A percentile compares a stretch with the other conserved stretches of the same genome.
These are phyloP conservation scores for Thymallus thymallus DNA, from an alignment of 2,113 vertebrate genomes.

Conservation along the genomic window DNA sequence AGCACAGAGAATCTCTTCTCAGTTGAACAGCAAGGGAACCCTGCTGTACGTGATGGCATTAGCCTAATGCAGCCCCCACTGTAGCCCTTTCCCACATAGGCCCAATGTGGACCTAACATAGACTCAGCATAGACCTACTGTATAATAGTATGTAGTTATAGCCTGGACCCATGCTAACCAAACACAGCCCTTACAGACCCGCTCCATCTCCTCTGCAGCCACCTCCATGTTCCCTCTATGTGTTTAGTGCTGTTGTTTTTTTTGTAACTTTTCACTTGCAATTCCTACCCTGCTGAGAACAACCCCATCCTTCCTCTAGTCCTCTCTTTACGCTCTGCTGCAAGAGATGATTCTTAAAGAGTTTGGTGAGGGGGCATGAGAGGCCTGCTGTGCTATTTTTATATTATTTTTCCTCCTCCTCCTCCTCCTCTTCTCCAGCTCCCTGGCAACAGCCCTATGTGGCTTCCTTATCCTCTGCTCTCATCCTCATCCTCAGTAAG, in stretches of 20 bases:
- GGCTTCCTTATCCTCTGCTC: constrained; percentile 56
- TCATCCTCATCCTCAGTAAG: constrained; percentile 49
- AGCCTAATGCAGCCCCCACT: too few species aligned
- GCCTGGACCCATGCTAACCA: too few species aligned
- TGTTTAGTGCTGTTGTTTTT: neutral
- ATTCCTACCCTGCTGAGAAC: constrained; percentile 50
- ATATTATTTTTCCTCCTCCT: constrained; percentile 62
- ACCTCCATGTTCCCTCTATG: neutral
- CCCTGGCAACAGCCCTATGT: constrained; percentile 41
- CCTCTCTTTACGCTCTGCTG: constrained; percentile 54
- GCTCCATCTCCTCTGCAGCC: too few species aligned
- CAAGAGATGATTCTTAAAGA: constrained; percentile 61
- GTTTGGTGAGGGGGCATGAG: constrained; percentile 44
- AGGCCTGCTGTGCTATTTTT: constrained; percentile 62
- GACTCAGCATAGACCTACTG: too few species aligned
- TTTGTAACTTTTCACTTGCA: constrained; percentile 47
- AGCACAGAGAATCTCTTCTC: constrained; percentile 13
- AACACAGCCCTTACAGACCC: too few species aligned
- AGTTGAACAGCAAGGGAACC: too few species aligned
- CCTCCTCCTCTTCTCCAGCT: constrained; percentile 27
- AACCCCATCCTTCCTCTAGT: constrained; percentile 33
- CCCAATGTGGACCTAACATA: too few species aligned
- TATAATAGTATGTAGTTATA: too few species aligned
- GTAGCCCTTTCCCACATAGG: too few species aligned
- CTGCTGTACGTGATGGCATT: too few species aligned